phyloP scores from a whole-genome alignment of 1,140 invertebrate species.

The Papilio dardanus region DNA sequence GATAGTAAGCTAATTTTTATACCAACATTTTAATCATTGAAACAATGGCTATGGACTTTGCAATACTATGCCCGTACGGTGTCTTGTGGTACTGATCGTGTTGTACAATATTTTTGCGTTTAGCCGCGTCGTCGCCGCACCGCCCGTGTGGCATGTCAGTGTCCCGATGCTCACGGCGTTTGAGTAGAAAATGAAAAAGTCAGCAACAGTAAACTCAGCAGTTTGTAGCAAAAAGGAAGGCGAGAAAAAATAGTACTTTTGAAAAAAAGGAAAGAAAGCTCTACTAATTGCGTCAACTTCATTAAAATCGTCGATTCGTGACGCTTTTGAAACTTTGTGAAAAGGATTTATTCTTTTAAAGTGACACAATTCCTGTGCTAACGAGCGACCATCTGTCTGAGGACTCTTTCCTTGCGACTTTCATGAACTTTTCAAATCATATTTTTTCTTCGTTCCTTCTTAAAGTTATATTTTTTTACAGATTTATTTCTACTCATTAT shows the following conservation, averaged over 20 bases:
- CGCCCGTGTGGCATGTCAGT: not conserved
- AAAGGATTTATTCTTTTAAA: constrained; percentile 28
- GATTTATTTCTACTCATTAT: constrained; percentile 8
- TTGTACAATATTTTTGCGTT: not conserved
- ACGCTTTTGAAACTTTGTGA: constrained; percentile 22
- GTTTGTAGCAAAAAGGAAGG: constrained; percentile 13
- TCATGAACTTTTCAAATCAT: constrained; percentile 17
- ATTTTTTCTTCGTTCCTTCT: constrained; percentile 14
- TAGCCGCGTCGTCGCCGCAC: not conserved
- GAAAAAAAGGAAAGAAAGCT: not conserved
- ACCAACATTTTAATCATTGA: no score
- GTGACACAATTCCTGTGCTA: constrained; percentile 26
- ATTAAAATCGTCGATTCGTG: constrained; percentile 24
- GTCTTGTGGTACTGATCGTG: not conserved
- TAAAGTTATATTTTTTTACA: constrained; percentile 3
- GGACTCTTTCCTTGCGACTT: constrained; percentile 15
- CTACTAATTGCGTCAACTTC: constrained; percentile 26
- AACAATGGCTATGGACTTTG: no score
- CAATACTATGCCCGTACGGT: not conserved
- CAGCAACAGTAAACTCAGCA: constrained; percentile 10
- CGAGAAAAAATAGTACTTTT: constrained; percentile 15
- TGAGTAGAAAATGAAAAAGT: not conserved
- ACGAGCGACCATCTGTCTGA: constrained; percentile 21
- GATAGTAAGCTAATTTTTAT: no score
- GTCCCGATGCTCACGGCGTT: constrained; percentile 3